Conservation (phyloP, 1,140 invertebrate species). For the Fragariocoptes setiger region DNA sequence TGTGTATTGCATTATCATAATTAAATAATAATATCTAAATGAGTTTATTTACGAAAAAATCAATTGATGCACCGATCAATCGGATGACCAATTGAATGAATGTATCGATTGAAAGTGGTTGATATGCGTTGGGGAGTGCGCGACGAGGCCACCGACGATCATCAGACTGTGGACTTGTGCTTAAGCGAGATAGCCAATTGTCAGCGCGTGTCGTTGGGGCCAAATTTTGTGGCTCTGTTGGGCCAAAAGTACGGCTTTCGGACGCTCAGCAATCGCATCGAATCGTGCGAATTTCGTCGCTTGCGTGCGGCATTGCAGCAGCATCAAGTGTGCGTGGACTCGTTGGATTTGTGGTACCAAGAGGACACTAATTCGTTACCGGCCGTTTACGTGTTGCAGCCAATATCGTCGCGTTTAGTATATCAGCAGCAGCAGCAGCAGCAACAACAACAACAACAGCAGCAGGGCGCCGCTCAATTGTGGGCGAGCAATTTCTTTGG, state of each 20-base stretch:
- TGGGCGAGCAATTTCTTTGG: conserved; percentile 81
- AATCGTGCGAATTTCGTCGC: conserved; percentile 60
- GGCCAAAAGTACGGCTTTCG: conserved; percentile 94
- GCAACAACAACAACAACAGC: conserved; percentile 3
- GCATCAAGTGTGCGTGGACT: conserved; percentile 34
- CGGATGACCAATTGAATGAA: too few species aligned
- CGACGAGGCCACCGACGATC: conserved; percentile 89
- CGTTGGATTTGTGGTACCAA: conserved; percentile 78
- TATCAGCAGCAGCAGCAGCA: conserved; percentile 1
- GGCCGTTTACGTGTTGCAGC: conserved; percentile 65
- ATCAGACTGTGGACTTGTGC: conserved; percentile 90
- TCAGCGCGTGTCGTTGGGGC: conserved; percentile 79
- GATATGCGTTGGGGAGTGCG: conserved; percentile 81
- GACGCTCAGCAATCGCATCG: conserved; percentile 74
- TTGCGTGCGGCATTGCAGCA: conserved; percentile 44
- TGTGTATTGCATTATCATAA: too few species aligned
- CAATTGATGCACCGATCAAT: too few species aligned
- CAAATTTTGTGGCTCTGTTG: conserved; percentile 85
- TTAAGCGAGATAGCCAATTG: conserved; percentile 95
- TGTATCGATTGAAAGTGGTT: conserved; percentile 34
- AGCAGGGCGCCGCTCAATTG: conserved; percentile 60
- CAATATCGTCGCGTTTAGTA: conserved; percentile 92
- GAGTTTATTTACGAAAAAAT: too few species aligned
- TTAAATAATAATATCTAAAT: too few species aligned
- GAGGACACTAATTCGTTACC: conserved; percentile 75